Conservation (phyloP, 2,797 vertebrate genomes). For the Thunnus albacares region DNA sequence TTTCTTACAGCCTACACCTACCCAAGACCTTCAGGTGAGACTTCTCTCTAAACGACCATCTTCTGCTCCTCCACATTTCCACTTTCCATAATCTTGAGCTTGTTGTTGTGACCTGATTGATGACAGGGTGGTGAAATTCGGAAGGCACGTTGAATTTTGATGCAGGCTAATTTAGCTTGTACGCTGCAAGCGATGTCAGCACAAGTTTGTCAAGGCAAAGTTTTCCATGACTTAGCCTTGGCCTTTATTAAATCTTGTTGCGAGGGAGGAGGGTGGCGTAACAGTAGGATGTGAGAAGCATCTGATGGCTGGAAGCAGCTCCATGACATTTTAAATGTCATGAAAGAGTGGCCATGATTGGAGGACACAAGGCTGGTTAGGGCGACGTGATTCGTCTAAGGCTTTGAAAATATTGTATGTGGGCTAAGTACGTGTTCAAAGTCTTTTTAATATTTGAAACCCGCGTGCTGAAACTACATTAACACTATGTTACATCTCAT, state of each 20-base stretch:
- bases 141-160: slow-evolving; percentile 39
- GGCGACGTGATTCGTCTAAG: slow-evolving; percentile 3
- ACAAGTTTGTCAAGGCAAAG: slow-evolving; percentile 53
- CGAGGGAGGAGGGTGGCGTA: slow-evolving; percentile 13
- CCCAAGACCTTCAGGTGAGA: slow-evolving; percentile 92
- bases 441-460: slow-evolving; percentile 1
- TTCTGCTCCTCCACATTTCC: slow-evolving; percentile 2
- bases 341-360: slow-evolving; percentile 15
- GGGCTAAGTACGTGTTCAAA: not conserved
- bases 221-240: slow-evolving; percentile 27
- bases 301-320: slow-evolving; percentile 24
- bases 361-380: slow-evolving; percentile 18
- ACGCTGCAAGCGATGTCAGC: slow-evolving; percentile 50
- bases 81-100: slow-evolving; percentile 22
- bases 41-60: not conserved
- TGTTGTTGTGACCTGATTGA: slow-evolving; percentile 46
- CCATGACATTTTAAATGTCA: slow-evolving; percentile 50
- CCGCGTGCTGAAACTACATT: slow-evolving; percentile 1
- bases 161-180: slow-evolving; percentile 54
- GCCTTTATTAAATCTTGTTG: slow-evolving; percentile 47
- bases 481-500: slow-evolving; percentile 7
- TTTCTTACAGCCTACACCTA: slow-evolving; percentile 93
- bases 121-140: slow-evolving; percentile 42
- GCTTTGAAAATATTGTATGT: slow-evolving; percentile 3
- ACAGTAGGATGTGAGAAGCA: slow-evolving; percentile 19